Conservation (phyloP, 2,797 vertebrate genomes). For the Siniperca undulata region DNA sequence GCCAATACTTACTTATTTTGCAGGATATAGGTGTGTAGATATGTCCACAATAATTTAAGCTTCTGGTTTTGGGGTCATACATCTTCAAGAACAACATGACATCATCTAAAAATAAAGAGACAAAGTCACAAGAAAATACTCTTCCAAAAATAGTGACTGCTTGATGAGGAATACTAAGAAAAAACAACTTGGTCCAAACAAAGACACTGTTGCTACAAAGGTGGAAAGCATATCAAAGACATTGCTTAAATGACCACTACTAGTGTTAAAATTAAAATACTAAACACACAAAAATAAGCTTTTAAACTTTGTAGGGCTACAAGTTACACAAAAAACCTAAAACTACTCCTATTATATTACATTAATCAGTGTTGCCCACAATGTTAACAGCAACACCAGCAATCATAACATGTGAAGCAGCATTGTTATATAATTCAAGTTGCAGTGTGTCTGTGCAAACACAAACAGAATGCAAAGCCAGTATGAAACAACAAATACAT, state of each 20-base stretch:
- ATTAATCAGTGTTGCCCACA: background rate
- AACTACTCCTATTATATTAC: background rate
- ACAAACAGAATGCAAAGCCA: background rate
- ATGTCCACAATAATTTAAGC: constrained; percentile 99
- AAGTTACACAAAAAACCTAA: background rate
- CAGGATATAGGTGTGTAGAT: constrained; percentile 99
- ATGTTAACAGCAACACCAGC: background rate
- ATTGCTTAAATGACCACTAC: background rate
- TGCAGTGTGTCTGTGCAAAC: background rate
- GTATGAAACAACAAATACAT: background rate
- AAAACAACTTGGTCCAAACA: background rate
- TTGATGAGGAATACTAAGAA: background rate
- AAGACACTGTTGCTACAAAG: background rate
- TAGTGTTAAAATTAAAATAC: background rate
- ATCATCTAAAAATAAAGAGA: constrained; percentile 87
- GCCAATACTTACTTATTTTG: constrained; percentile 96
- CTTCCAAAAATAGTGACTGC: background rate
- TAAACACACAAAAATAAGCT: background rate
- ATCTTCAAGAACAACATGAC: constrained; percentile 99
- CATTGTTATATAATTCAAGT: constrained; percentile 30
- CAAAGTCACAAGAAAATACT: constrained; percentile 1
- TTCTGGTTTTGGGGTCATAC: constrained; percentile 99
- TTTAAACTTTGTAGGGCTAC: background rate
- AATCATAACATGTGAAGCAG: constrained; percentile 6
- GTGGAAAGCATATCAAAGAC: background rate